Conservation (phyloP, 53 echinoderm and acorn worm species). For the Echinarachnius parma region DNA sequence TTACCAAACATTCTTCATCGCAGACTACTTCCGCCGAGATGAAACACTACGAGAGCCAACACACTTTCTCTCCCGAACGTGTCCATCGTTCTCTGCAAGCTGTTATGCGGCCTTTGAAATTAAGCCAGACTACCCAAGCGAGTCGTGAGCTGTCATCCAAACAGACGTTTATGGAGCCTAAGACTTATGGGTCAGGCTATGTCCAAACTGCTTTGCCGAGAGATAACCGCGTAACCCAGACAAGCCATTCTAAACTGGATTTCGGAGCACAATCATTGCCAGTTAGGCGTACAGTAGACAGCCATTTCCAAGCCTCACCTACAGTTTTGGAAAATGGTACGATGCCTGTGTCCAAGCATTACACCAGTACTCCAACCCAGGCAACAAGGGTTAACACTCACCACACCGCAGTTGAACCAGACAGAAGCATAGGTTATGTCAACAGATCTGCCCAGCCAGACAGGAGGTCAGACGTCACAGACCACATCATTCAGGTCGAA, state of each 20-base stretch:
- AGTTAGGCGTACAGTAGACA: background rate
- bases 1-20: slow-evolving; percentile 8
- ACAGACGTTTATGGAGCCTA: slow-evolving; percentile 40
- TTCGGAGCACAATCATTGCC: slow-evolving; percentile 44
- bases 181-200: slow-evolving; percentile 18
- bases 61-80: slow-evolving; percentile 2
- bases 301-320: background rate
- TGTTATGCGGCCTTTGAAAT: slow-evolving; percentile 24
- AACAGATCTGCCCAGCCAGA: slow-evolving; percentile 42
- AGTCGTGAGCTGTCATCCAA: slow-evolving; percentile 20
- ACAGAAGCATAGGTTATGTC: slow-evolving; percentile 19
- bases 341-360: background rate
- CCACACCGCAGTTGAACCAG: slow-evolving; percentile 8
- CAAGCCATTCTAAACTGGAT: slow-evolving; percentile 22
- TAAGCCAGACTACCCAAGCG: slow-evolving; percentile 17
- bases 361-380: slow-evolving; percentile 11
- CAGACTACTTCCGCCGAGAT: slow-evolving; percentile 12
- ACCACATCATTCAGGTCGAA: slow-evolving; percentile 52
- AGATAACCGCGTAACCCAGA: slow-evolving; percentile 42
- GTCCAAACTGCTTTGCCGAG: slow-evolving; percentile 42
- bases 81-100: slow-evolving; percentile 23
- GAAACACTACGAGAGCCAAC: slow-evolving; percentile 7
- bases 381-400: background rate
- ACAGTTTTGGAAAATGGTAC: background rate
- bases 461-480: slow-evolving; percentile 32